Evolutionary conservation across 1,140 invertebrate species (phyloP).

Genomic region (Schlechtendalia chinensis): DNA sequence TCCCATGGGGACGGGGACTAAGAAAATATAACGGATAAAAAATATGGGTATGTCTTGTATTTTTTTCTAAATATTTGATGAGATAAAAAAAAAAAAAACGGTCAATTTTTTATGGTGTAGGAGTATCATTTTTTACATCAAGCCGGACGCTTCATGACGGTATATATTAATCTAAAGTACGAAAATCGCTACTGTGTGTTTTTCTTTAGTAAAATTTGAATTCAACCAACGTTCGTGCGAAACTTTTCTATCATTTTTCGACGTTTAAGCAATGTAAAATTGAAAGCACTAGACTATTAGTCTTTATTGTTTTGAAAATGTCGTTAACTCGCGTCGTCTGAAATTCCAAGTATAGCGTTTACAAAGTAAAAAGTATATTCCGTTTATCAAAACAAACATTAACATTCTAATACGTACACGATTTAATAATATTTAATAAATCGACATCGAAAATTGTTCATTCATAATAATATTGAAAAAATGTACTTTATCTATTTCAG

Average conservation of each 20-base stretch:
- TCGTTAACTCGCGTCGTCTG: no score
- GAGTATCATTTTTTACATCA: neutral
- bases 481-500: no score
- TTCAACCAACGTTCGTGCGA: neutral
- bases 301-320: neutral
- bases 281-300: neutral
- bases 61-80: conserved; percentile 28
- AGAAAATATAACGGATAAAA: conserved; percentile 16
- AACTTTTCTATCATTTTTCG: conserved; percentile 11
- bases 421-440: no score
- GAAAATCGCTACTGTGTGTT: neutral
- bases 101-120: neutral
- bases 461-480: no score
- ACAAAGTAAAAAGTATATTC: neutral
- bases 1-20: neutral
- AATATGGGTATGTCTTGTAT: neutral
- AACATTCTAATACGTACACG: no score
- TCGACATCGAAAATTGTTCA: no score
- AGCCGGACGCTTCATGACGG: neutral
- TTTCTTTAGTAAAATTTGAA: neutral
- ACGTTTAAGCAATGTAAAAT: neutral
- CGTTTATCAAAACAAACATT: no score
- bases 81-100: conserved; percentile 19
- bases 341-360: neutral
- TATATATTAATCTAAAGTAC: neutral